phyloP scores from a whole-genome alignment of 37 sponge, comb jelly and placozoan genomes.

The Ianthella basta region DNA sequence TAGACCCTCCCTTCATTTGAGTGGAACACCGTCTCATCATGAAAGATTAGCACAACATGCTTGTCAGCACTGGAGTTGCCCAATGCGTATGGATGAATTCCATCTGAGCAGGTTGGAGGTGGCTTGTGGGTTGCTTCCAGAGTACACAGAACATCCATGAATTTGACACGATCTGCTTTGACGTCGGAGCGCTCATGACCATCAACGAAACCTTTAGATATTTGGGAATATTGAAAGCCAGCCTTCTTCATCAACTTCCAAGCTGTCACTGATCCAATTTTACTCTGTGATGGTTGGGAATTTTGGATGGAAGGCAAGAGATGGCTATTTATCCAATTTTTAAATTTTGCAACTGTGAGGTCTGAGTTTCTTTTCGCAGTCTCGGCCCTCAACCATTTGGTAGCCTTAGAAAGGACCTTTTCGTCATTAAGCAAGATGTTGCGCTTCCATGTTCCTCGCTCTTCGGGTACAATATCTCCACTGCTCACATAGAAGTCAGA shows the following conservation, averaged over 20 bases:
- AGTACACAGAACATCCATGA: not conserved
- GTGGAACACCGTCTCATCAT: conserved; percentile 43
- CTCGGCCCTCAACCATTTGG: not conserved
- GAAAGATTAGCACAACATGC: conserved; percentile 32
- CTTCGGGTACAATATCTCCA: not conserved
- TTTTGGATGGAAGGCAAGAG: not conserved
- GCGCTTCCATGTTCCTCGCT: not conserved
- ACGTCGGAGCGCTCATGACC: conserved; percentile 8
- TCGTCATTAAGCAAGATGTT: not conserved
- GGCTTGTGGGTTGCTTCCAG: not conserved
- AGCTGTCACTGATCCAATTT: conserved; percentile 7
- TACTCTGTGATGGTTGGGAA: not conserved
- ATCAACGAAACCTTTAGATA: conserved; percentile 3
- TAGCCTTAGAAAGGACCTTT: not conserved
- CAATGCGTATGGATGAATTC: not conserved
- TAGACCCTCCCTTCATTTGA: conserved; percentile 41
- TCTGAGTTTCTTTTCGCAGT: not conserved
- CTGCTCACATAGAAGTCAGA: not conserved
- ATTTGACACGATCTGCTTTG: not conserved
- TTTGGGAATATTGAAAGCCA: not conserved
- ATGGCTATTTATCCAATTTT: not conserved
- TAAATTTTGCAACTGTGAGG: not conserved
- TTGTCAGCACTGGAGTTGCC: not conserved
- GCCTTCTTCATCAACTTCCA: conserved; percentile 7
- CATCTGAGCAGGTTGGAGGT: not conserved